Percentiles rank a stretch among this genome's conserved stretches.
phyloP scores from a whole-genome alignment of 1,140 invertebrate genomes.

The Schmidtea mediterranea region DNA sequence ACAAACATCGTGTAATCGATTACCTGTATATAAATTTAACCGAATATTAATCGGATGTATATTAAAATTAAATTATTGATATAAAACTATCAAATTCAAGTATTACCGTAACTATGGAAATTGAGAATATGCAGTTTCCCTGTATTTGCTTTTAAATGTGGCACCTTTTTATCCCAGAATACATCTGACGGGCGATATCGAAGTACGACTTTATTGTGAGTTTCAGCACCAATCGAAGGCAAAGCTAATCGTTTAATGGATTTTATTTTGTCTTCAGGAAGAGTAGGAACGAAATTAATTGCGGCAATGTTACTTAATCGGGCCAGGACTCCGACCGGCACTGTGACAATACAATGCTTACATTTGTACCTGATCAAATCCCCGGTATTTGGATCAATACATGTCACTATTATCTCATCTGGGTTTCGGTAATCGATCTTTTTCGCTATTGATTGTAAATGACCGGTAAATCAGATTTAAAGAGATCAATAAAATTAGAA shows the following conservation, averaged over 20 bases:
- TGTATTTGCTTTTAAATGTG: neutral
- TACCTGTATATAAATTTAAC: no score
- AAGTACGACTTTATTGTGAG: constrained; percentile 4
- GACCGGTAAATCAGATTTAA: neutral
- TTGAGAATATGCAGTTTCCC: neutral
- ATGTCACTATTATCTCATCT: no score
- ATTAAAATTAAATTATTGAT: no score
- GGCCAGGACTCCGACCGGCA: constrained; percentile 1
- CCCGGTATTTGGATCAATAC: no score
- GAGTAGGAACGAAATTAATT: neutral
- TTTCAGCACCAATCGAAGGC: constrained; percentile 4
- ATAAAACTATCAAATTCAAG: neutral
- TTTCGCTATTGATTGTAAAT: neutral
- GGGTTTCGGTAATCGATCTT: no score
- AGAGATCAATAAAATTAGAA: neutral
- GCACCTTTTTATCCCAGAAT: neutral
- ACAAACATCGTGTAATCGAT: no score
- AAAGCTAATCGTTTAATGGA: neutral
- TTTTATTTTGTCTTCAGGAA: neutral
- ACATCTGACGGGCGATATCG: neutral
- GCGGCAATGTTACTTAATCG: neutral
- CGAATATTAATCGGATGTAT: no score
- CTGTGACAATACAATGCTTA: constrained; percentile 2
- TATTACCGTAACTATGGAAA: neutral
- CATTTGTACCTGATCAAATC: neutral